Evolutionary conservation across 53 echinoderm and acorn worm species (phyloP).

Genomic region (Patiria pectinifera): DNA sequence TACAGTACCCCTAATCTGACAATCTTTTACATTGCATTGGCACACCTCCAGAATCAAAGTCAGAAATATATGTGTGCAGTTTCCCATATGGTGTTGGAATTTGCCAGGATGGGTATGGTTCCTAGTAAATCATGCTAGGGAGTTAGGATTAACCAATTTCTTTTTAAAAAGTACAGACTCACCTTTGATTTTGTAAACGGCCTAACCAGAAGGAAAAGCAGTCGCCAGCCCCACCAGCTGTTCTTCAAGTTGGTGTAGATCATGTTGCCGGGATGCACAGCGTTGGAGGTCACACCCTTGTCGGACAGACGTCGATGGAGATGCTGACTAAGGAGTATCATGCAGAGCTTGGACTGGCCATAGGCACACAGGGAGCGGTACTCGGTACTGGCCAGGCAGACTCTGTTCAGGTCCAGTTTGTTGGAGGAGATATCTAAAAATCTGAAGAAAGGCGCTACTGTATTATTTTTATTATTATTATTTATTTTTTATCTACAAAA

Average conservation of each 20-base stretch:
- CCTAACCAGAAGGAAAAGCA: conserved; percentile 78
- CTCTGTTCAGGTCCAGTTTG: conserved; percentile 81
- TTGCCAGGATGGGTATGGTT: no score
- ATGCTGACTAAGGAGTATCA: conserved; percentile 80
- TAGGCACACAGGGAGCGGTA: conserved; percentile 92
- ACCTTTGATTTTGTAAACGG: conserved; percentile 92
- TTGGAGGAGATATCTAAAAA: conserved; percentile 55
- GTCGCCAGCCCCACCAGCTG: conserved; percentile 85
- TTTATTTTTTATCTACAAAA: no score
- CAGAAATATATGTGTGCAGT: no score
- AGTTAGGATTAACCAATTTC: no score
- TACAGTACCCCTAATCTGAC: no score
- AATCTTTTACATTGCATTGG: no score
- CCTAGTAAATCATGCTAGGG: no score
- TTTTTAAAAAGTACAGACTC: conserved; percentile 17
- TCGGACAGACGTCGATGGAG: conserved; percentile 67
- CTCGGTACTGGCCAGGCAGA: conserved; percentile 78
- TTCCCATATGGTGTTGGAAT: no score
- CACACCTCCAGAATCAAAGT: no score
- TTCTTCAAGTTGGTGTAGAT: conserved; percentile 84
- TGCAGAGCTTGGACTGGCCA: conserved; percentile 89
- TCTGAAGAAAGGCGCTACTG: background rate
- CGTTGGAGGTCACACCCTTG: conserved; percentile 73
- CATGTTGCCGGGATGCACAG: conserved; percentile 93
- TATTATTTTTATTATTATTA: no score